phyloP scores from a whole-genome alignment of 2,797 vertebrate genomes.

The Eulemur mongoz region DNA sequence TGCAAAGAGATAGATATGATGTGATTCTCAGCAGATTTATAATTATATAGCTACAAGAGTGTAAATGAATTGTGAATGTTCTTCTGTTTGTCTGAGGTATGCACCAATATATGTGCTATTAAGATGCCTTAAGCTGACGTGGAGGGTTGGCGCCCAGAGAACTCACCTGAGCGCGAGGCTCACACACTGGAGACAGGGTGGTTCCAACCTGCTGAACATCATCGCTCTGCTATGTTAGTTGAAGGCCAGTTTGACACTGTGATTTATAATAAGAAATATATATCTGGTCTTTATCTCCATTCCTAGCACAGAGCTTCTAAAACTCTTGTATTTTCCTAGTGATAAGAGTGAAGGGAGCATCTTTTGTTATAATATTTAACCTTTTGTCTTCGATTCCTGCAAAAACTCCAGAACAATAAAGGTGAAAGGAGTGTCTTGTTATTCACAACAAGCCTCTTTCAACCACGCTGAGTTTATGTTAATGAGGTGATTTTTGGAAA shows the following conservation, averaged over 20 bases:
- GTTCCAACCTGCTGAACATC: constrained; percentile 55
- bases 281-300: background rate
- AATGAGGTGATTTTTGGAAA: background rate
- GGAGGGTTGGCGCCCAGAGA: background rate
- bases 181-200: constrained; percentile 62
- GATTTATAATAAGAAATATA: background rate
- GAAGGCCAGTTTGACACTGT: constrained; percentile 59
- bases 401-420: background rate
- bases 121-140: background rate
- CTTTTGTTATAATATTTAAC: background rate
- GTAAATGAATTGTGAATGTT: background rate
- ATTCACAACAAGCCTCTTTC: background rate
- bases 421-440: background rate
- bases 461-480: background rate
- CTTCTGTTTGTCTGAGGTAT: background rate
- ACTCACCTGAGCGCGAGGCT: constrained; percentile 31
- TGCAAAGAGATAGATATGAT: background rate
- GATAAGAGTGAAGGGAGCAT: background rate
- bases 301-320: background rate
- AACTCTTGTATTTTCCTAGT: background rate
- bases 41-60: background rate
- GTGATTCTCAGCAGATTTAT: background rate
- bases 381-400: background rate
- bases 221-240: constrained; percentile 72
- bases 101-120: no score